These are phyloP conservation scores for Dermatemys mawii DNA, from an alignment of 2,113 vertebrate species.

Conservation along the genomic window DNA sequence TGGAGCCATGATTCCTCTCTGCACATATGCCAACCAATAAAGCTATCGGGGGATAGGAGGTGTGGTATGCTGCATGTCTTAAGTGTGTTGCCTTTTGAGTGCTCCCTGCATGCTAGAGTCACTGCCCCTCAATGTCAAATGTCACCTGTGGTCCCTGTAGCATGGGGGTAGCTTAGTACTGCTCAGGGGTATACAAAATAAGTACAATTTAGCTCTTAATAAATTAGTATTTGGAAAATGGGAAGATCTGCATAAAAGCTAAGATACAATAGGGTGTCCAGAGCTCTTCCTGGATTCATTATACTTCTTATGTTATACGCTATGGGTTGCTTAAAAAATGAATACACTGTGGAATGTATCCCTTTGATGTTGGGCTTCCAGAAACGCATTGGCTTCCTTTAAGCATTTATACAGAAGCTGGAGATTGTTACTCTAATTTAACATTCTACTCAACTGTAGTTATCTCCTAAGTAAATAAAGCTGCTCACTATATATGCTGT, in stretches of 20 bases:
- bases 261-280: background rate
- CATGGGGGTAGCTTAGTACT: background rate
- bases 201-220: background rate
- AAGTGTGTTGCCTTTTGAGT: background rate
- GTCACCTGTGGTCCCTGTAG: background rate
- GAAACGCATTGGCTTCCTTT: conserved; percentile 17
- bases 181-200: conserved; percentile 2
- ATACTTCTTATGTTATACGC: conserved; percentile 12
- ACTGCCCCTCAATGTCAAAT: background rate
- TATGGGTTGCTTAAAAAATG: background rate
- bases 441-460: conserved; percentile 39
- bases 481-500: conserved; percentile 1
- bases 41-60: no score
- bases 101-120: background rate
- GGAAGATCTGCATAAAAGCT: background rate
- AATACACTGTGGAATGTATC: conserved; percentile 1
- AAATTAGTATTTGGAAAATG: background rate
- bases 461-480: conserved; percentile 56
- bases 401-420: conserved; percentile 46
- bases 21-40: no score
- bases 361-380: conserved; percentile 27
- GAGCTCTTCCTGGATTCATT: background rate
- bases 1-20: no score
- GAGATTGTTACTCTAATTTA: conserved; percentile 37
- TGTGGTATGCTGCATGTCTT: background rate